Conservation (phyloP, 1,140 invertebrate species). For the Drosophila equinoxialis region DNA sequence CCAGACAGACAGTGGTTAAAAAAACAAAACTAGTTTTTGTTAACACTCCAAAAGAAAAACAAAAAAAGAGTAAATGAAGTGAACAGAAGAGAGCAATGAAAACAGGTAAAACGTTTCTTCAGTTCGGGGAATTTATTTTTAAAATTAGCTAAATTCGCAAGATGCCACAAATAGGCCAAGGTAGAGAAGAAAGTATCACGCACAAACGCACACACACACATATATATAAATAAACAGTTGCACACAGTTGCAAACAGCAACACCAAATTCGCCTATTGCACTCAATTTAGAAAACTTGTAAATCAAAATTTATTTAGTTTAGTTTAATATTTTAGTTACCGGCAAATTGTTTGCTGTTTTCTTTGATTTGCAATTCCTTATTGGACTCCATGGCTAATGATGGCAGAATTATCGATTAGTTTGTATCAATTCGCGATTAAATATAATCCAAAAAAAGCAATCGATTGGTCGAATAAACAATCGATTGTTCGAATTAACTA, state of each 20-base stretch:
- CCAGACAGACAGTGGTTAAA: constrained; percentile 39
- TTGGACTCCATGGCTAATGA: neutral
- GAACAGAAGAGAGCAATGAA: constrained; percentile 3
- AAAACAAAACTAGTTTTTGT: constrained; percentile 61
- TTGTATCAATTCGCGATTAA: too few species aligned
- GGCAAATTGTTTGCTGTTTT: constrained; percentile 3
- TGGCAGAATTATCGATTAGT: too few species aligned
- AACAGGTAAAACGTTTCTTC: constrained; percentile 27
- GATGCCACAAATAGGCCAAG: constrained; percentile 18
- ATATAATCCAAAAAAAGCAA: too few species aligned
- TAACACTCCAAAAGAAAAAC: neutral
- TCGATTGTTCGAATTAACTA: too few species aligned
- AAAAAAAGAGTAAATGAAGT: constrained; percentile 22
- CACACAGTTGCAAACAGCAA: neutral
- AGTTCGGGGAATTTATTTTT: constrained; percentile 38
- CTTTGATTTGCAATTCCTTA: neutral
- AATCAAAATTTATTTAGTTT: neutral
- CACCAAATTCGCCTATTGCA: neutral
- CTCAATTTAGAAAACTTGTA: neutral
- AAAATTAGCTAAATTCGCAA: constrained; percentile 33
- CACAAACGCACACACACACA: neutral
- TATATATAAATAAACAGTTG: neutral
- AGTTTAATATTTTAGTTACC: neutral
- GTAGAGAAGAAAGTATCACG: constrained; percentile 11
- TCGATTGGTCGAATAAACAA: too few species aligned